phyloP scores from a whole-genome alignment of 35 echinoderm and acorn worm genomes.

The Ophioderma brevispina region DNA sequence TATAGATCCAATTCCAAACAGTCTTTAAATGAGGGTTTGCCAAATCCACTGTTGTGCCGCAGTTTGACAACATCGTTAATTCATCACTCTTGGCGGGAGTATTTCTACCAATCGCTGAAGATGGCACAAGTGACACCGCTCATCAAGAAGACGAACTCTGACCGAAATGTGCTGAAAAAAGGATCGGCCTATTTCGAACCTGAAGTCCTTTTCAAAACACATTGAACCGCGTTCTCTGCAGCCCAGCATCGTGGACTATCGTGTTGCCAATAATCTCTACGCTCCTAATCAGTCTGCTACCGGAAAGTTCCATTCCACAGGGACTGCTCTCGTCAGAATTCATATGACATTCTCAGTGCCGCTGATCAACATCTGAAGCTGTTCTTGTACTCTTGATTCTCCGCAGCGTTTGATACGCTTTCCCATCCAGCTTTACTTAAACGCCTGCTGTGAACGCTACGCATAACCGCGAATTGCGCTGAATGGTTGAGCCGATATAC shows the following conservation, averaged over 20 bases:
- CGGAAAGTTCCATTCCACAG: slow-evolving; percentile 45
- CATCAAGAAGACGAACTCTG: slow-evolving; percentile 41
- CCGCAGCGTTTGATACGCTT: slow-evolving; percentile 50
- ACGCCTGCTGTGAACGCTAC: slow-evolving; percentile 25
- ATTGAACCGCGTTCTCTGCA: slow-evolving; percentile 33
- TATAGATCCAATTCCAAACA: too few species aligned
- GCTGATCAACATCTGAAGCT: slow-evolving; percentile 17
- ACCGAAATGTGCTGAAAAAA: slow-evolving; percentile 39
- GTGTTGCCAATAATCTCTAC: slow-evolving; percentile 22
- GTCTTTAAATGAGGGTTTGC: too few species aligned
- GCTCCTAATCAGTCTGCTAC: slow-evolving; percentile 36
- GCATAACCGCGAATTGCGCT: slow-evolving; percentile 18
- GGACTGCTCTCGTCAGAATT: slow-evolving; percentile 45
- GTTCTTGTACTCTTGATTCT: slow-evolving; percentile 20
- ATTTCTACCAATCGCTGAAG: slow-evolving; percentile 4
- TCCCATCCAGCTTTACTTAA: slow-evolving; percentile 29
- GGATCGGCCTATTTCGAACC: slow-evolving; percentile 48
- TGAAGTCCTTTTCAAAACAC: slow-evolving; percentile 6
- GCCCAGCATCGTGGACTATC: slow-evolving; percentile 21
- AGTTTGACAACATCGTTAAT: slow-evolving; percentile 58
- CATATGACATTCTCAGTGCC: slow-evolving; percentile 41
- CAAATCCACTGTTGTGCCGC: slow-evolving; percentile 43
- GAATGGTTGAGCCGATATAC: slow-evolving; percentile 38
- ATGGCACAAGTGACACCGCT: slow-evolving; percentile 44
- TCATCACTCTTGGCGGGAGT: slow-evolving; percentile 1